phyloP scores from a whole-genome alignment of 2,888 invertebrate species.

The Aphidius colemani region DNA sequence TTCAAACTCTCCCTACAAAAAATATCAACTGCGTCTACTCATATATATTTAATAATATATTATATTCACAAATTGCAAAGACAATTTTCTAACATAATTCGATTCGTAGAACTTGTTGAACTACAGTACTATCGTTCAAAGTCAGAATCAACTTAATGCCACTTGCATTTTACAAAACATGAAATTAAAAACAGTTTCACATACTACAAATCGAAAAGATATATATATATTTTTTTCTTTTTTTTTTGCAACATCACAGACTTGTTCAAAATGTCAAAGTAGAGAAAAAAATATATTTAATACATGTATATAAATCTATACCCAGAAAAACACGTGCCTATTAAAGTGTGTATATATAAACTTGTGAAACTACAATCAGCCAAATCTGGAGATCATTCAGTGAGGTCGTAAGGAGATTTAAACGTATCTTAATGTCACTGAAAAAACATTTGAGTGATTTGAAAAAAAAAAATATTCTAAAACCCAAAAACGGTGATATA shows the following conservation, averaged over 20 bases:
- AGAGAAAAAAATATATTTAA: no score
- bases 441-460: no score
- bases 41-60: no score
- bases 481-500: conserved; percentile 1
- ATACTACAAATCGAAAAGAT: conserved; percentile 8
- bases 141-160: conserved; percentile 36
- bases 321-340: conserved; percentile 14
- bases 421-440: not conserved
- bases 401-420: not conserved
- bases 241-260: no score
- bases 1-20: conserved; percentile 15
- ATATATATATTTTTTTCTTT: no score
- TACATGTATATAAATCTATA: not conserved
- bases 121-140: conserved; percentile 33
- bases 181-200: conserved; percentile 12
- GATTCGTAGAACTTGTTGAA: conserved; percentile 4
- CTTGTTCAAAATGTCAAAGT: no score
- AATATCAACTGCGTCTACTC: not conserved
- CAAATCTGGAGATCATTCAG: no score
- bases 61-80: no score
- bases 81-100: no score
- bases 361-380: no score
- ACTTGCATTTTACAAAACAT: conserved; percentile 19
- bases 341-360: not conserved
- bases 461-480: no score